Evolutionary conservation across 1,140 invertebrate species (phyloP).

Genomic region (Oreohelix idahoensis): DNA sequence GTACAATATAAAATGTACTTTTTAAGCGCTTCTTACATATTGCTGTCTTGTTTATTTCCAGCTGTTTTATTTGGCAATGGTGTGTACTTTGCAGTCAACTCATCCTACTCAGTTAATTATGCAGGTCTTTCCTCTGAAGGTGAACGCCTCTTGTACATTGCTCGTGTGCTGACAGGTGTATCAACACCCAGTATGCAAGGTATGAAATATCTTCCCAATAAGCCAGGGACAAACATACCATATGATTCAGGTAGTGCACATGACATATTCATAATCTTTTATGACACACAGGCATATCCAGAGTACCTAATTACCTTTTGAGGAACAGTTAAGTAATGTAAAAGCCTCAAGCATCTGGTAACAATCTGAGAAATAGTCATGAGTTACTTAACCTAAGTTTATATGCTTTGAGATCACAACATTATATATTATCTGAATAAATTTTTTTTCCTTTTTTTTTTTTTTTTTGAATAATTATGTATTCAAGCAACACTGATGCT

Average conservation of each 20-base stretch:
- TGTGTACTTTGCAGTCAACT: conserved; percentile 57
- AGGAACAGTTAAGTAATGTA: too few species aligned
- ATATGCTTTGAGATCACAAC: too few species aligned
- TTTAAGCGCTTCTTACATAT: too few species aligned
- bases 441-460: too few species aligned
- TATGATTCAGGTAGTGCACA: conserved; percentile 59
- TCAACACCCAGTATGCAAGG: conserved; percentile 40
- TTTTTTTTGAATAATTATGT: too few species aligned
- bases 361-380: too few species aligned
- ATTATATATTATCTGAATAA: too few species aligned
- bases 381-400: too few species aligned
- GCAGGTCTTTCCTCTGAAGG: conserved; percentile 43
- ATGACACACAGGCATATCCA: conserved; percentile 63
- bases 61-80: conserved; percentile 54
- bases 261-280: conserved; percentile 60
- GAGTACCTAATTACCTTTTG: conserved; percentile 57
- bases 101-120: conserved; percentile 52
- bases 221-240: conserved; percentile 22
- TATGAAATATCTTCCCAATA: conserved; percentile 52
- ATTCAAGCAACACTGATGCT: too few species aligned
- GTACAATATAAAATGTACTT: too few species aligned
- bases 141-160: conserved; percentile 50
- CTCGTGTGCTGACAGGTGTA: conserved; percentile 52
- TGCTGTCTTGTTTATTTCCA: conserved; percentile 31
- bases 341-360: too few species aligned